A percentile compares a stretch with the other conserved stretches of the same genome.
phyloP scores from a whole-genome alignment of 2,113 vertebrate species.

The Trogon surrucura region DNA sequence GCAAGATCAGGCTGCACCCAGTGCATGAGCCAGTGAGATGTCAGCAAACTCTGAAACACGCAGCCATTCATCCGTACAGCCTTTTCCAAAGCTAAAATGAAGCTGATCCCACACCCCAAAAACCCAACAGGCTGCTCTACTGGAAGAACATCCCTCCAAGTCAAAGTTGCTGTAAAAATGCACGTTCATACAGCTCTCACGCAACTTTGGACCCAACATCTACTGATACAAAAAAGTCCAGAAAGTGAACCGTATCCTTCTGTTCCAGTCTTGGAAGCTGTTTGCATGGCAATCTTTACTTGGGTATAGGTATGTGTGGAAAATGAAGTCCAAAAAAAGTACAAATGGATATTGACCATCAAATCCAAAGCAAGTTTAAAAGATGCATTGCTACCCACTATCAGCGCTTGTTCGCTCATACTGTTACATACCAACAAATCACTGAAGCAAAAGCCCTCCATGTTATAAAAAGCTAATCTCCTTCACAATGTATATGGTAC shows the following conservation, averaged over 20 bases:
- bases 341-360: not conserved
- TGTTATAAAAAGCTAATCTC: not conserved
- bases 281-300: not conserved
- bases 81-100: not conserved
- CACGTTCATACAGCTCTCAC: not conserved
- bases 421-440: not conserved
- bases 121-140: not conserved
- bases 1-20: not conserved
- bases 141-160: not conserved
- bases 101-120: not conserved
- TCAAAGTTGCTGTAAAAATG: not conserved
- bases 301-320: not conserved
- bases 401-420: not conserved
- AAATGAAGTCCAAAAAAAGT: not conserved
- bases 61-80: not conserved
- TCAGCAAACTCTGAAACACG: not conserved
- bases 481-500: not conserved
- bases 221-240: not conserved
- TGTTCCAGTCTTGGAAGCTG: not conserved
- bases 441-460: not conserved
- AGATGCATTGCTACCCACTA: not conserved
- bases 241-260: not conserved
- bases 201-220: not conserved
- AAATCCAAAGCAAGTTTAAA: not conserved
- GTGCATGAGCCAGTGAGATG: not conserved